These are phyloP conservation scores for Notodonta dromedarius DNA, from an alignment of 2,888 invertebrate species.

Conservation along the genomic window DNA sequence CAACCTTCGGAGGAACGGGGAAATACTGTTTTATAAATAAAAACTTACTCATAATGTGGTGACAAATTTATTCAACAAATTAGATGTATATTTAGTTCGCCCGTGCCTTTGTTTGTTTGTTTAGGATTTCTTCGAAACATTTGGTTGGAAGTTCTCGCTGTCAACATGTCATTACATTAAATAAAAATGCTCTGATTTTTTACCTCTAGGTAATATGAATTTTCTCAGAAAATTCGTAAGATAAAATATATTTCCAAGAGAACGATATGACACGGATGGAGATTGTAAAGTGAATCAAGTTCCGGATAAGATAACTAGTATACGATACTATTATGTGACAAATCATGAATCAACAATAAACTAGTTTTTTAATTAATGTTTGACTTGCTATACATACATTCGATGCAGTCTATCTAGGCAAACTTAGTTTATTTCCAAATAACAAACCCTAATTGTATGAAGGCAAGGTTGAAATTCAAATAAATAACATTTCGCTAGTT, in stretches of 20 bases:
- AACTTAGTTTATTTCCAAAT: background rate
- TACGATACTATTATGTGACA: background rate
- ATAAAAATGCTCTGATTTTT: too few relatives aligned
- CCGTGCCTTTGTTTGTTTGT: background rate
- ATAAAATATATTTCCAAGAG: constrained; percentile 23
- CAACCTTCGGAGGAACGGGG: background rate
- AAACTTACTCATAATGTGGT: background rate
- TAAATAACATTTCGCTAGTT: background rate
- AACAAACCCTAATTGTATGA: background rate
- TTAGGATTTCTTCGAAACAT: background rate
- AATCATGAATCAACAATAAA: constrained; percentile 32
- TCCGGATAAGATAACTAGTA: constrained; percentile 34
- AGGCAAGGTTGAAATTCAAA: background rate
- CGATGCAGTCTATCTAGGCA: background rate
- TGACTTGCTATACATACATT: background rate
- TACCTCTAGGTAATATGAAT: constrained; percentile 4
- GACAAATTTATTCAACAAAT: background rate
- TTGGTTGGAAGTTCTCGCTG: too few relatives aligned
- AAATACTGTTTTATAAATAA: constrained; percentile 1
- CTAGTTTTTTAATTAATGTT: constrained; percentile 7
- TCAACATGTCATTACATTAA: constrained; percentile 7
- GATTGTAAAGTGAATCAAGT: constrained; percentile 44
- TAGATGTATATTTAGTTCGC: too few relatives aligned
- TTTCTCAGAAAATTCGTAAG: constrained; percentile 25
- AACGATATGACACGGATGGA: constrained; percentile 33